Base-by-base conservation (phyloP, 1,140 invertebrate species). In the Pemphigus obesinymphae region DNA sequence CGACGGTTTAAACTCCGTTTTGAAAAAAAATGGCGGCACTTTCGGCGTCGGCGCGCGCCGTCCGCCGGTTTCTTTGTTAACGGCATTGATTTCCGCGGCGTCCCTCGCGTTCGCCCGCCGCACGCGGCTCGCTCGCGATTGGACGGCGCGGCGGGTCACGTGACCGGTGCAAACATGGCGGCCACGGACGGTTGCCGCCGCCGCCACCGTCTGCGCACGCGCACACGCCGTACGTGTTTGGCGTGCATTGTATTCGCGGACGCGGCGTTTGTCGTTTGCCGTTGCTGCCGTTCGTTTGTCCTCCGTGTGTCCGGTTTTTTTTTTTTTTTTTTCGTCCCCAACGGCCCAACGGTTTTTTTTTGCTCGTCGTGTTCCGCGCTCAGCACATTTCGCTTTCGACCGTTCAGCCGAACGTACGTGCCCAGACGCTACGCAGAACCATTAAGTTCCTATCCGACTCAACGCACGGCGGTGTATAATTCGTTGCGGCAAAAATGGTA, bases 71-170 rank as follows among this genome's bases (percentile, higher is more conserved):
- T 45, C 72, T 75, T 75, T 75, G 72, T 75, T 76, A 23, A 53
- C 73, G 50, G 50, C 75, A 80, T 80, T 37, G 75, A 80, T 80
- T 80, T 80, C 50, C 17, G 3, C n/a, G 34, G 40, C 40, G 66
- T 58, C 75, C 34, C 73, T 37, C 53, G n/a, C 17, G 17, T 29
- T 72, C 15, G n/a, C 70, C 43, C 15, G 70, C 68, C 70, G 43
- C 0, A 11, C 11, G 4, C 11, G 7, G n/a, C n/a, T n/a, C 26
- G 15, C 15, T 10, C 7, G 6, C 43, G 66, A 80, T 80, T 80
- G 75, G 50, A 6, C 55, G 23, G 2, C 23, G 37, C 15, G 37
- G 48, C 11, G 2, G 75, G 53, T 80, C 50, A 58, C 75, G 75
- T 58, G 75, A 13, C 10, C 37, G 37, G 37, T 4, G 2, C 37